phyloP scores from a whole-genome alignment of 1,140 invertebrate species.

The Agrilus planipennis region DNA sequence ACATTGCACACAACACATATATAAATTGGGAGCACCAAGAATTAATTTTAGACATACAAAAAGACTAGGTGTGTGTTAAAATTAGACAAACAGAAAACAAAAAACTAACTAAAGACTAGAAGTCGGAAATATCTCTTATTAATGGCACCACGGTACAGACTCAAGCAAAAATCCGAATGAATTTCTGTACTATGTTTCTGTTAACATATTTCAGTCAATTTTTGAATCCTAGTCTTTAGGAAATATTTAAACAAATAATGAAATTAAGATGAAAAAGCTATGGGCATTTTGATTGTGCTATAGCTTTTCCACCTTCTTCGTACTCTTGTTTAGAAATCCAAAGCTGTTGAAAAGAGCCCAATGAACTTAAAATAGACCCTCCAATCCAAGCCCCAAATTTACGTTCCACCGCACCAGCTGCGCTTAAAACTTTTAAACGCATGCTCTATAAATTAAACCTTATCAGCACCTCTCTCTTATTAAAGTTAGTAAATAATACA shows the following conservation, averaged over 20 bases:
- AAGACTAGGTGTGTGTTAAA: neutral
- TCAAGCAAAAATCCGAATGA: neutral
- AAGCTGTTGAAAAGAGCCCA: constrained; percentile 87
- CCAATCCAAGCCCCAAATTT: constrained; percentile 88
- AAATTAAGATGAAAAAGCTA: neutral
- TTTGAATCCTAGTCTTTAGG: neutral
- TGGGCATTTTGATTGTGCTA: constrained; percentile 13
- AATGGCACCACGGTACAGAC: neutral
- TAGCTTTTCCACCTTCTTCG: constrained; percentile 66
- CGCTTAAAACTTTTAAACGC: constrained; percentile 67
- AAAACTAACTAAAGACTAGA: neutral
- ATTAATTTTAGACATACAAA: neutral
- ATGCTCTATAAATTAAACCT: constrained; percentile 42
- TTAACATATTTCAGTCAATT: neutral
- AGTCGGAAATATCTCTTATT: constrained; percentile 2
- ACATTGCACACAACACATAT: constrained; percentile 4
- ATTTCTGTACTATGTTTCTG: neutral
- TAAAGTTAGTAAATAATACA: neutral
- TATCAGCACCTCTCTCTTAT: neutral
- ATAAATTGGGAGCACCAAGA: neutral
- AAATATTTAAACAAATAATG: neutral
- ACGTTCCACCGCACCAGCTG: constrained; percentile 61
- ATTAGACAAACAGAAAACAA: neutral
- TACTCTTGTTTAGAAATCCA: constrained; percentile 89
- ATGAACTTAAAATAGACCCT: constrained; percentile 77